phyloP scores from a whole-genome alignment of 2,797 vertebrate species.

The Coreius guichenoti region DNA sequence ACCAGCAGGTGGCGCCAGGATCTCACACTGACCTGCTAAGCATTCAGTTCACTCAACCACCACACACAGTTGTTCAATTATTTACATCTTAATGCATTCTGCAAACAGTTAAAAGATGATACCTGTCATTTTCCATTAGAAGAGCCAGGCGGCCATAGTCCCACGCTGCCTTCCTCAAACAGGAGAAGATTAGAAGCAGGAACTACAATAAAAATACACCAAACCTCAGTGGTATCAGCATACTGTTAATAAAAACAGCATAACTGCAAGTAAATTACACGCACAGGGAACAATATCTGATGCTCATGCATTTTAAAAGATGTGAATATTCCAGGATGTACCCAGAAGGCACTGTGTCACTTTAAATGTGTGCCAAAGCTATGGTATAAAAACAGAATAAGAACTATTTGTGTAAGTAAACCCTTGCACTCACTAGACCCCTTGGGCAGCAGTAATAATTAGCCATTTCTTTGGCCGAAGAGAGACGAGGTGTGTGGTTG shows the following conservation, averaged over 20 bases:
- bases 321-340: not conserved
- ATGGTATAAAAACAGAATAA: slow-evolving; percentile 23
- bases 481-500: slow-evolving; percentile 72
- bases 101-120: slow-evolving; percentile 14
- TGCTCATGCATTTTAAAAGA: not conserved
- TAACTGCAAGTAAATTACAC: not conserved
- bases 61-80: slow-evolving; percentile 19
- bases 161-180: slow-evolving; percentile 97
- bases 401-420: slow-evolving; percentile 45
- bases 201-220: slow-evolving; percentile 75
- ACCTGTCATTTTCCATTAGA: slow-evolving; percentile 97
- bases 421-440: slow-evolving; percentile 35
- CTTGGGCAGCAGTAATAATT: slow-evolving; percentile 61
- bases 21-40: slow-evolving; percentile 31
- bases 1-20: slow-evolving; percentile 56
- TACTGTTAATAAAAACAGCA: not conserved
- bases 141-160: slow-evolving; percentile 95
- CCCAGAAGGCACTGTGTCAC: not conserved
- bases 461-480: slow-evolving; percentile 59
- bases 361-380: slow-evolving; percentile 21
- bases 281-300: not conserved
- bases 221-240: slow-evolving; percentile 28
- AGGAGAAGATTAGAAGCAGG: slow-evolving; percentile 91
- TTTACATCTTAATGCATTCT: slow-evolving; percentile 25
- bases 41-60: slow-evolving; percentile 23